phyloP scores from a whole-genome alignment of 1,140 invertebrate genomes.

The Drosophila oshimai region DNA sequence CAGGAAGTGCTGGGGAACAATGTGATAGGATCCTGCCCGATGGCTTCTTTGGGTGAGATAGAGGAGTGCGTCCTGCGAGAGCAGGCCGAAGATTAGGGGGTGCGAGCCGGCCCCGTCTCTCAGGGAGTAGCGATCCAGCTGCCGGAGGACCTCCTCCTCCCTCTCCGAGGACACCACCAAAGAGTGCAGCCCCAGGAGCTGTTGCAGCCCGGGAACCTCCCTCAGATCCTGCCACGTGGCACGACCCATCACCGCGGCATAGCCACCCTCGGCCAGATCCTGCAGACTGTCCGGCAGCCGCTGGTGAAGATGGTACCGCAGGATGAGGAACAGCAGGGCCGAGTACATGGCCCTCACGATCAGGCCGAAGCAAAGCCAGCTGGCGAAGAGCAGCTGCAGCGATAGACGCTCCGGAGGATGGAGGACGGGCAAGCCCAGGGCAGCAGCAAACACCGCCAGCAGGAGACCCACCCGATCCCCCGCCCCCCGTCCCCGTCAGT shows the following conservation, averaged over 20 bases:
- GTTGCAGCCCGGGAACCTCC: conserved; percentile 26
- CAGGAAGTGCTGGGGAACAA: conserved; percentile 37
- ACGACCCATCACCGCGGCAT: conserved; percentile 47
- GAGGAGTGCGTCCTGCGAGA: conserved; percentile 39
- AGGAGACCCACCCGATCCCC: conserved; percentile 19
- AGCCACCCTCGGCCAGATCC: conserved; percentile 23
- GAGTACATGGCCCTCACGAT: conserved; percentile 53
- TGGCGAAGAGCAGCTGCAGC: conserved; percentile 36
- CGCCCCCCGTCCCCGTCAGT: background rate
- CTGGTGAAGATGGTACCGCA: conserved; percentile 50
- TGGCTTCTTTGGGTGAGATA: conserved; percentile 12
- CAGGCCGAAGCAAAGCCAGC: conserved; percentile 42
- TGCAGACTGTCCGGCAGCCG: conserved; percentile 28
- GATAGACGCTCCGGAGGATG: conserved; percentile 7
- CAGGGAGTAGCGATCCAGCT: conserved; percentile 10
- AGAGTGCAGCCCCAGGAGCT: background rate
- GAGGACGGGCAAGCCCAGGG: conserved; percentile 30
- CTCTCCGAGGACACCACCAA: conserved; percentile 27
- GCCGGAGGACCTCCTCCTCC: conserved; percentile 34
- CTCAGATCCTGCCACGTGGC: conserved; percentile 31
- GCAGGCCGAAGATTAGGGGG: conserved; percentile 17
- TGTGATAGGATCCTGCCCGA: conserved; percentile 36
- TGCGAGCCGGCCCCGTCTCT: background rate
- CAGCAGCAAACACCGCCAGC: conserved; percentile 25
- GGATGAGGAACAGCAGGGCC: conserved; percentile 45